Evolutionary conservation across 2,888 invertebrate species (phyloP).

Genomic region (Minunthozetes semirufus): DNA sequence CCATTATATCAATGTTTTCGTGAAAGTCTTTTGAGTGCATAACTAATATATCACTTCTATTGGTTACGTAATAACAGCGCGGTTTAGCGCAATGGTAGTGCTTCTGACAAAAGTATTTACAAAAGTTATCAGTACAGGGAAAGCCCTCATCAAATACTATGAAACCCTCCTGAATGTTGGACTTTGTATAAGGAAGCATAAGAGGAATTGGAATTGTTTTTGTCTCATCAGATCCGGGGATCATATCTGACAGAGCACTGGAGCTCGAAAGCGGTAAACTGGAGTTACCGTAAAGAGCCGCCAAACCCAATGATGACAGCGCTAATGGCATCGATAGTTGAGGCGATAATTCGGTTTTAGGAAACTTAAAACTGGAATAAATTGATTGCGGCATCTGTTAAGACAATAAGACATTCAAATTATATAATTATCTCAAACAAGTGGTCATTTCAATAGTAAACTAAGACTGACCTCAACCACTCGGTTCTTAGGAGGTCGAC

Average conservation of each 20-base stretch:
- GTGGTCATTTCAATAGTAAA: background rate
- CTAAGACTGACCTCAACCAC: constrained; percentile 3
- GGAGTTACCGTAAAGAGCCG: constrained; percentile 21
- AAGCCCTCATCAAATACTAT: constrained; percentile 47
- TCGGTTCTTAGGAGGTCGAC: constrained; percentile 86
- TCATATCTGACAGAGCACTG: constrained; percentile 20
- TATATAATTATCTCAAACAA: background rate
- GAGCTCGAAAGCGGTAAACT: constrained; percentile 27
- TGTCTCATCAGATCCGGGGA: constrained; percentile 14
- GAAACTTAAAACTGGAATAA: constrained; percentile 85
- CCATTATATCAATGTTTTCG: constrained; percentile 68
- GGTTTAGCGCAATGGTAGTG: constrained; percentile 81
- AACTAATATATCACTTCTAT: constrained; percentile 67
- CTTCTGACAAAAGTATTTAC: constrained; percentile 60
- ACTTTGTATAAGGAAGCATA: constrained; percentile 40
- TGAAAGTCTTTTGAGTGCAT: constrained; percentile 81
- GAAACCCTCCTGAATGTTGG: constrained; percentile 47
- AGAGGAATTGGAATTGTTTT: constrained; percentile 36
- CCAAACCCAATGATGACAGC: constrained; percentile 29
- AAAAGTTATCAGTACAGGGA: constrained; percentile 67
- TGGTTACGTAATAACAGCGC: constrained; percentile 73
- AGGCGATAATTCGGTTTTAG: constrained; percentile 53
- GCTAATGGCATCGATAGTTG: constrained; percentile 12
- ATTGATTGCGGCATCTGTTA: constrained; percentile 72
- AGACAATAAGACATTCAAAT: constrained; percentile 3